A percentile compares a stretch with the other conserved stretches of the same genome.
These are phyloP conservation scores for Pygmarrhopalites habei DNA, from an alignment of 1,140 invertebrate genomes.

Conservation along the genomic window DNA sequence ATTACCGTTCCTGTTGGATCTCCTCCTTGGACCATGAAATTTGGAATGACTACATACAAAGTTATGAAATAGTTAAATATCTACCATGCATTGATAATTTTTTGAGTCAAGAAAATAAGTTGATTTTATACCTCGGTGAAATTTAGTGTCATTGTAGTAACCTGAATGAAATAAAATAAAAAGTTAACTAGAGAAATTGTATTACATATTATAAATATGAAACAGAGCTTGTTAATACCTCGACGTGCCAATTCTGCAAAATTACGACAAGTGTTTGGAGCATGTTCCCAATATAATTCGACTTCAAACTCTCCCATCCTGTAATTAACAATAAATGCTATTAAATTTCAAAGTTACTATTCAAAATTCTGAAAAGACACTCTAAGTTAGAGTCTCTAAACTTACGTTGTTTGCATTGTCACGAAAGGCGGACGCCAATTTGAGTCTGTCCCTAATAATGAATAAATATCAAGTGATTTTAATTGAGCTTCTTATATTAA, in stretches of 20 bases:
- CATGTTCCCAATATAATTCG: conserved; percentile 97
- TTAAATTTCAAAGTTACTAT: background rate
- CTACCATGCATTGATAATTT: no score
- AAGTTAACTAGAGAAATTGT: no score
- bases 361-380: background rate
- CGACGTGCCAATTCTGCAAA: conserved; percentile 86
- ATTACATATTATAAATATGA: no score
- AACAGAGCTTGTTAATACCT: no score
- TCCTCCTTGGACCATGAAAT: conserved; percentile 94
- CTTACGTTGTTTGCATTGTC: background rate
- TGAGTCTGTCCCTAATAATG: background rate
- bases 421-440: background rate
- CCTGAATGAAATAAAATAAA: no score
- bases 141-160: conserved; percentile 94
- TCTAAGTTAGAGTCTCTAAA: background rate
- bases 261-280: conserved; percentile 89
- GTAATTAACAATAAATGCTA: background rate
- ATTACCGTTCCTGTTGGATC: conserved; percentile 56
- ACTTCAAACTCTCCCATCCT: conserved; percentile 89
- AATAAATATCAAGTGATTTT: no score
- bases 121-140: no score
- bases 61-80: no score
- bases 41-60: conserved; percentile 87
- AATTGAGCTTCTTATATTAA: no score
- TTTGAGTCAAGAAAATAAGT: no score